Base-by-base conservation (phyloP, 2,888 invertebrate genomes). In the Xestobium rufovillosum region DNA sequence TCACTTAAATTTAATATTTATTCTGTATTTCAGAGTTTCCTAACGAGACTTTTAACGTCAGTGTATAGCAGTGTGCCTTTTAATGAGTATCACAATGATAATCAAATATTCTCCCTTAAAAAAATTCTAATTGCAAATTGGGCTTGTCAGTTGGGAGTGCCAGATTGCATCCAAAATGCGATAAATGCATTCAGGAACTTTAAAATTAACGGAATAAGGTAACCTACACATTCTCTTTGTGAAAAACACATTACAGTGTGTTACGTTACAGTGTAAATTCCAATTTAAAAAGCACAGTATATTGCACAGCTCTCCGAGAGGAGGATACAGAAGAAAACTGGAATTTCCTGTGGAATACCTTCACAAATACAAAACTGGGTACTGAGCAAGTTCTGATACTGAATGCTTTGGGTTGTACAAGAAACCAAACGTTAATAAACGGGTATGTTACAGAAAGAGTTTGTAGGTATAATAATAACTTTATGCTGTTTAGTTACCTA, bases 251-350 rank as follows among this genome's bases (percentile, higher is more conserved):
- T 26, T 19, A 14, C 12, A 31, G 31, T 29, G 27, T 31, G n/a
- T 4, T 15, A 13, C 13, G n/a, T 55, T 58, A n/a, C 53, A 72
- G 76, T 15, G 68, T 78, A 38, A 67, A 75, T 13, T 72, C 72
- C 4, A 82, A 88, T 53, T 69, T 78, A 33, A 78, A 83, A 34
- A 63, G 71, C 14, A 72, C 76, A 33, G 82, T 88, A 1, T 89
- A 87, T 63, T 89, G 89, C 56, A 76, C 75, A 12, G 84, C 74
- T 2, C 67, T 90, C 4, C 72, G 76, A n/a, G 59, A 73, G 16
- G 83, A 83, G 0, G 66, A 64, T 0, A 25, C 14, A 4, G 50
- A 55, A 9, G 56, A 57, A 0, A 78, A 83, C 42, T 90, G 83
- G 73, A 53, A 76, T 1, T 73, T 67, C 49, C 62, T 84, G 13